A percentile compares a stretch with the other conserved stretches of the same genome.
phyloP scores from a whole-genome alignment of 2,113 vertebrate species.

The Cyanoderma ruficeps region DNA sequence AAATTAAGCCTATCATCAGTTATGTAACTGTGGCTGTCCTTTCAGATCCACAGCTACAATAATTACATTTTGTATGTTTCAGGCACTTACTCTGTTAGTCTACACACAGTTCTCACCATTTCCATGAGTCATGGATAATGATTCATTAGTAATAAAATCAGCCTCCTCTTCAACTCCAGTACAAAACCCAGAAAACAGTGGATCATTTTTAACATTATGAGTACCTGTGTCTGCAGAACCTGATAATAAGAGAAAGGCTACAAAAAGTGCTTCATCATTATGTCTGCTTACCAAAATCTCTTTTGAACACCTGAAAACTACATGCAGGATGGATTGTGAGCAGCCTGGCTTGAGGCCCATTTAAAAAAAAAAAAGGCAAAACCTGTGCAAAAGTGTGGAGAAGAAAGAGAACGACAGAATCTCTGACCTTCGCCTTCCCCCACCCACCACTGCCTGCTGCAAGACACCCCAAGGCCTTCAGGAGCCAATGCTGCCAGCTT shows the following conservation, averaged over 20 bases:
- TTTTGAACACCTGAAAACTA: background rate
- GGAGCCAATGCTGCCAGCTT: accelerated
- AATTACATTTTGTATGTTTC: background rate
- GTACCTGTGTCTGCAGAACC: background rate
- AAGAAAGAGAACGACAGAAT: background rate
- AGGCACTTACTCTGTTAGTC: background rate
- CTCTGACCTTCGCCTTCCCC: background rate
- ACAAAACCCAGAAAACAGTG: background rate
- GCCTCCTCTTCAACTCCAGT: background rate
- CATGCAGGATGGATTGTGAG: accelerated
- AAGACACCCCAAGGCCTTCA: accelerated
- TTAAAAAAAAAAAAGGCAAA: background rate
- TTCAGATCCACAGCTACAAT: background rate
- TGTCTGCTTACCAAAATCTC: background rate
- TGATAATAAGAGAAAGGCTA: background rate
- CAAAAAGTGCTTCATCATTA: background rate
- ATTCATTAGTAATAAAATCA: background rate
- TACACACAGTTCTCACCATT: background rate
- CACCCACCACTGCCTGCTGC: accelerated
- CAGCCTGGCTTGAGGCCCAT: background rate
- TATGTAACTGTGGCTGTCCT: background rate
- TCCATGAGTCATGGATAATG: background rate
- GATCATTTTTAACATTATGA: background rate
- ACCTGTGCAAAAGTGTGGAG: background rate
- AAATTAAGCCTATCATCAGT: background rate